phyloP scores from a whole-genome alignment of 2,113 vertebrate species.

The Prunella fulvescens region DNA sequence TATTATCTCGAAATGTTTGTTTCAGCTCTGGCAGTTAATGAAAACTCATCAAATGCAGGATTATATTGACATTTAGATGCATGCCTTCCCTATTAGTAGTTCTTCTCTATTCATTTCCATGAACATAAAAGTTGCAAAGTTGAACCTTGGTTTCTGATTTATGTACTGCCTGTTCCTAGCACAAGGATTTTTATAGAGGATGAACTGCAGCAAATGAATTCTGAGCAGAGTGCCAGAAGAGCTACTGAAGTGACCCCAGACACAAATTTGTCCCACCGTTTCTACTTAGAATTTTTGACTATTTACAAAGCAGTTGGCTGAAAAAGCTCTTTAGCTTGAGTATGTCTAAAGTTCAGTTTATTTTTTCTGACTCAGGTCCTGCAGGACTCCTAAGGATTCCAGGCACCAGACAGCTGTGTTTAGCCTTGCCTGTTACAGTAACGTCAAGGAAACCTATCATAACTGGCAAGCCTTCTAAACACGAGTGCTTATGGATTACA shows the following conservation, averaged over 20 bases:
- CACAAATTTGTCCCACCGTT: neutral
- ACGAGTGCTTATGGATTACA: conserved; percentile 58
- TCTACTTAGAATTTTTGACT: conserved; percentile 8
- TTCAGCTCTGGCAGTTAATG: neutral
- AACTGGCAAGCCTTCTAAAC: conserved; percentile 71
- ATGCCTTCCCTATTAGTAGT: neutral
- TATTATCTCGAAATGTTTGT: neutral
- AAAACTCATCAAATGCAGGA: neutral
- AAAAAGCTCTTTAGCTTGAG: conserved; percentile 33
- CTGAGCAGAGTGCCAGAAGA: neutral
- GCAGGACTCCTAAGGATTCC: conserved; percentile 46
- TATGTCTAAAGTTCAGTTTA: conserved; percentile 64
- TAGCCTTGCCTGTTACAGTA: conserved; percentile 58
- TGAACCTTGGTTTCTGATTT: neutral
- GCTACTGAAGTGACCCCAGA: neutral
- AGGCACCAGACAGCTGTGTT: conserved; percentile 71
- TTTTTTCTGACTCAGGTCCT: conserved; percentile 55
- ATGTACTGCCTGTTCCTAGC: neutral
- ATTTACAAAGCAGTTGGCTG: conserved; percentile 39
- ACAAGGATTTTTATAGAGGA: neutral
- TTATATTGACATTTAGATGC: neutral
- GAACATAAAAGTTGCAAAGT: neutral
- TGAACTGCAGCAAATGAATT: neutral
- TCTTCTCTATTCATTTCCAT: neutral
- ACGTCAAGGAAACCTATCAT: conserved; percentile 61